Evolutionary conservation across 2,113 vertebrate genomes (phyloP).

Genomic region (Phalacrocorax pelagicus): DNA sequence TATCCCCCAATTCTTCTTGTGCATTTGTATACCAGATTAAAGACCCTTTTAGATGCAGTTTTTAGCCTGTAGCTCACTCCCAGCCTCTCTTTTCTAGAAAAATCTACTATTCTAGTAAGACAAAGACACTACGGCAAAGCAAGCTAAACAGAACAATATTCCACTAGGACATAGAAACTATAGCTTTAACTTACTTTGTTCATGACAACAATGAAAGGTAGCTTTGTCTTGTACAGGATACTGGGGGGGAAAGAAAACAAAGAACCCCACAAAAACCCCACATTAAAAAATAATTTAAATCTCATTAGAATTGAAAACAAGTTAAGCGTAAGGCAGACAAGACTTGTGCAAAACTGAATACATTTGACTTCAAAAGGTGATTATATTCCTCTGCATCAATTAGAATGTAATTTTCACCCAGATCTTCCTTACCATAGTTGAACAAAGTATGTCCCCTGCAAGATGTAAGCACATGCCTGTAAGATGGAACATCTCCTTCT

Average conservation of each 20-base stretch:
- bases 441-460: neutral
- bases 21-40: neutral
- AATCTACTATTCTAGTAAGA: neutral
- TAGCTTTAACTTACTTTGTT: slow-evolving; percentile 87
- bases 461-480: neutral
- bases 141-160: neutral
- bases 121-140: neutral
- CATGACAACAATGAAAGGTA: slow-evolving; percentile 96
- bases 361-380: neutral
- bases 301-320: neutral
- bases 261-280: neutral
- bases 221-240: slow-evolving; percentile 97
- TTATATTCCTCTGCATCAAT: neutral
- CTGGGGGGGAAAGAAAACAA: slow-evolving; percentile 64
- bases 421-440: neutral
- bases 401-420: neutral
- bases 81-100: neutral
- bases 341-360: neutral
- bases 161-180: neutral
- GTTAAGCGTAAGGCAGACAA: neutral
- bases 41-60: neutral
- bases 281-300: neutral
- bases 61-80: neutral
- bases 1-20: neutral
- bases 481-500: neutral